Evolutionary conservation across 1,140 invertebrate genomes (phyloP), one percentile per base, ranked within the genome.

Genomic region (Chironomus tepperi): DNA sequence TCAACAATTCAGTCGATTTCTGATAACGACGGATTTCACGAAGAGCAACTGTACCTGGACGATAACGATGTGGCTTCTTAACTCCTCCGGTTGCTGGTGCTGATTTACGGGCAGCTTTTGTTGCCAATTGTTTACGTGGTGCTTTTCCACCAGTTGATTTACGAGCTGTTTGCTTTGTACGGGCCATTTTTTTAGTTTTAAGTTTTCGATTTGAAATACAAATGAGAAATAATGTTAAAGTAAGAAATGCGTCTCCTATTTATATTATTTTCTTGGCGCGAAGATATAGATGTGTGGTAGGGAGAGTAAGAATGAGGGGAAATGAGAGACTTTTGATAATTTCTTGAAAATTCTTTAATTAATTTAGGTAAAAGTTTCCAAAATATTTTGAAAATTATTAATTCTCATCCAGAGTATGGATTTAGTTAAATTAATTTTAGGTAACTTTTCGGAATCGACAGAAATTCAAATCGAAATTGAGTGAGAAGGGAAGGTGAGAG

Each of bases 31-130:
- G 84, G 79, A 95, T 95, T 86, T 95, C 93, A 84, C 92, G 84
- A 42, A 90, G 83, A 79, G 89, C 86, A 6, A 89, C 77, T 47
- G 93, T 94, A 79, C 92, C 93, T 2, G 92, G 93, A 82, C 87
- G 87, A 79, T 88, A 91, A 83, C 89, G 85, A 86, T 90, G 89
- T 1, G 89, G 91, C 79, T 93, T 93, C 82, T 93, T 94, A 0
- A 95, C 91, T 75, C 91, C 92, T 75, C 92, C 92, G 43, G 92
- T 94, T 0, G 92, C 90, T 65, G 93, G 92, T 16, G 93, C 93
- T 77, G 90, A 91, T 81, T 92, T 92, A 79, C 89, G 84, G 5
- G 88, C 88, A 10, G 93, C 92, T 83, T 93, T 93, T 19, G 91
- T 93, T 0, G 90, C 91, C 76, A 93, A 79, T 78, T 93, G 91